Percentiles rank a stretch among this genome's conserved stretches.
phyloP scores from a whole-genome alignment of 2,797 vertebrate species.

The Falco concolor region DNA sequence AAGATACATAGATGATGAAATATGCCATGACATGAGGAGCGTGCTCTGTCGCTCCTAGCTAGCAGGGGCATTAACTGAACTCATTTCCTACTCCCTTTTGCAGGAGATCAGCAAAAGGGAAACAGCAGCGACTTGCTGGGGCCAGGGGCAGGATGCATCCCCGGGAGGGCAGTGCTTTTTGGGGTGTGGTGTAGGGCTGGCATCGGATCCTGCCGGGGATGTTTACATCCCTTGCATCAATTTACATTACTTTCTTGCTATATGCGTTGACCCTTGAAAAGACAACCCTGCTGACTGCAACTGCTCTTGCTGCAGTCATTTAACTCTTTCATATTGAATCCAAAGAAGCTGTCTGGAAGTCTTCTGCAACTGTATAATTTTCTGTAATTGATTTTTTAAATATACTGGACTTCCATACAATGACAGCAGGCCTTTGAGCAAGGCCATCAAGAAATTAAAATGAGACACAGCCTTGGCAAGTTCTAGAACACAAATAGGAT shows the following conservation, averaged over 20 bases:
- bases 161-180: background rate
- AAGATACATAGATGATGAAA: background rate
- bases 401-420: background rate
- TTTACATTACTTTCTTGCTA: background rate
- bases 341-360: background rate
- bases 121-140: background rate
- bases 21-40: rapidly evolving
- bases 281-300: background rate
- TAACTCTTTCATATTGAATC: background rate
- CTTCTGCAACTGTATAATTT: background rate
- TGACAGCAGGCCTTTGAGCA: background rate
- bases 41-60: background rate
- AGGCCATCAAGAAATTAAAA: constrained; percentile 23
- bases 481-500: background rate
- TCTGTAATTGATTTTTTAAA: background rate
- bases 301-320: background rate
- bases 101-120: background rate
- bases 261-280: background rate
- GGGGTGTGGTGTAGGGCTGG: background rate
- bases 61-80: background rate
- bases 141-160: background rate
- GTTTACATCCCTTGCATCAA: background rate
- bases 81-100: background rate
- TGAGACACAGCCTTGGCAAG: background rate
- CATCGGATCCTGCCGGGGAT: background rate